These are phyloP conservation scores for Lipotes vexillifer DNA, from an alignment of 2,113 vertebrate species.

Conservation along the genomic window DNA sequence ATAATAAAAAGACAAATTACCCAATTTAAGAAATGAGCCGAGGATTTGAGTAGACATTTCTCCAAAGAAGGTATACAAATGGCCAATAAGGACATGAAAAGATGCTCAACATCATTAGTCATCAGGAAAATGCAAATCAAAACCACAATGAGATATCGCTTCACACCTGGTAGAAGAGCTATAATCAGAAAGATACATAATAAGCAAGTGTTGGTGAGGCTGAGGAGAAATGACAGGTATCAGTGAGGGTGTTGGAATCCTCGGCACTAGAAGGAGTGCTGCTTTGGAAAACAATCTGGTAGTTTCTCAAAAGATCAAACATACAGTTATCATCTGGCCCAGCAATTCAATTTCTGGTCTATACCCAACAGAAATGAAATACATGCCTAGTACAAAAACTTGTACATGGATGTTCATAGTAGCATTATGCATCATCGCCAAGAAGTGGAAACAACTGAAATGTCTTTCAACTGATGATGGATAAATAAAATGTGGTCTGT, in stretches of 20 bases:
- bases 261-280: not conserved
- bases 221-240: not conserved
- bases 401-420: not conserved
- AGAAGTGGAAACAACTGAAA: not conserved
- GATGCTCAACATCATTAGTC: not conserved
- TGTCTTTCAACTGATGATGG: not conserved
- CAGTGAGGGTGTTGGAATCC: not conserved
- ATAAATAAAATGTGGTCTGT: not conserved
- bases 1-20: not conserved
- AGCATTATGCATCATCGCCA: not conserved
- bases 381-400: not conserved
- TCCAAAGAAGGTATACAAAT: not conserved
- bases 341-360: not conserved
- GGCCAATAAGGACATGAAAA: not conserved
- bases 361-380: not conserved
- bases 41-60: not conserved
- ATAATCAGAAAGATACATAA: not conserved
- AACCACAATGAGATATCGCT: not conserved
- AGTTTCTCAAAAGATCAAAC: not conserved
- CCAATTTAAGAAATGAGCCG: not conserved
- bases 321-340: not conserved
- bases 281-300: not conserved
- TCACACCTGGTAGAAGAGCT: not conserved
- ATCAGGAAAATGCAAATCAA: not conserved
- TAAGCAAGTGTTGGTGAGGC: not conserved